These are phyloP conservation scores for Baryphthengus martii DNA, from an alignment of 2,113 vertebrate genomes.

Conservation along the genomic window DNA sequence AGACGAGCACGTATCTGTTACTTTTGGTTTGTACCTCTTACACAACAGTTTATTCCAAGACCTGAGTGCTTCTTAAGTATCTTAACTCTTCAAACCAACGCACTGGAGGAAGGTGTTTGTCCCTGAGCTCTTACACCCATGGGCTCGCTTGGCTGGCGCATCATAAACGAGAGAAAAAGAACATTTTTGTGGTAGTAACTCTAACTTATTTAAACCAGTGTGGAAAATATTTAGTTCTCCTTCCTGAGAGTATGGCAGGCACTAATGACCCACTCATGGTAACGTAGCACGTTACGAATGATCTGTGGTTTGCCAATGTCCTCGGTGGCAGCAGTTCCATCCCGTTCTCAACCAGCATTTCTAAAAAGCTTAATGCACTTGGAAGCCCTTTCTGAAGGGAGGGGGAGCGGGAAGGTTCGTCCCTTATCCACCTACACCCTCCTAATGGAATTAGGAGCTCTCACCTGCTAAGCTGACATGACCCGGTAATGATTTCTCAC, in stretches of 20 bases:
- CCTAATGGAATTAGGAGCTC: not conserved
- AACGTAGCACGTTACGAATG: fast-evolving
- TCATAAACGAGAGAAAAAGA: not conserved
- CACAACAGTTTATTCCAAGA: not conserved
- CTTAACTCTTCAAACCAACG: not conserved
- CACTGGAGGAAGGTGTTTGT: not conserved
- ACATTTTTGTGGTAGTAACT: not conserved
- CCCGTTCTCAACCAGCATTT: not conserved
- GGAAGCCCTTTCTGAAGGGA: not conserved
- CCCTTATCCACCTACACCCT: fast-evolving
- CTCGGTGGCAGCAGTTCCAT: not conserved
- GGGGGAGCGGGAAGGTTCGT: not conserved
- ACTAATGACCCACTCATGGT: not conserved
- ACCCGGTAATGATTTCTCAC: not conserved
- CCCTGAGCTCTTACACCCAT: not conserved
- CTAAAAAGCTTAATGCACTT: not conserved
- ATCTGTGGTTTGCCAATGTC: not conserved
- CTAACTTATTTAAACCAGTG: not conserved
- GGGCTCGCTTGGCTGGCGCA: not conserved
- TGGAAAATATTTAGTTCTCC: not conserved
- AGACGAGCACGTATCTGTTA: not conserved
- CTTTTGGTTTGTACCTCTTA: not conserved
- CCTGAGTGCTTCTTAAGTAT: not conserved
- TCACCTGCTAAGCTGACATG: not conserved
- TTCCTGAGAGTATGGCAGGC: not conserved